Evolutionary conservation across 2,888 invertebrate genomes (phyloP).

Genomic region (Polyploca ridens): DNA sequence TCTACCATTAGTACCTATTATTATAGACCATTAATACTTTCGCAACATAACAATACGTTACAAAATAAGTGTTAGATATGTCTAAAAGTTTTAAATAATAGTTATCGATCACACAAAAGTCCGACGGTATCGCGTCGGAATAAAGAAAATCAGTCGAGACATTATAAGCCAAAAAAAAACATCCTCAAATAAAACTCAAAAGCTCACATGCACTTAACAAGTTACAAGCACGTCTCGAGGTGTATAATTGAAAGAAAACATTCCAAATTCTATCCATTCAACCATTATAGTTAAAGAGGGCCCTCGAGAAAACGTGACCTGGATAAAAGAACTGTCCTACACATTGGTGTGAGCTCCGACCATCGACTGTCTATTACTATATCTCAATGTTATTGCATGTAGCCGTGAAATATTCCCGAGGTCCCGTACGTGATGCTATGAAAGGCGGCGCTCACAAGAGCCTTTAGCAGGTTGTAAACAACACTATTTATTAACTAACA

Average conservation of each 20-base stretch:
- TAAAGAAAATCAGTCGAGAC: background rate
- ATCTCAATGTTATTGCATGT: conserved; percentile 60
- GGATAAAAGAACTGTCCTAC: conserved; percentile 60
- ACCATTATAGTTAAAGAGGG: conserved; percentile 61
- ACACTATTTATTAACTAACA: conserved; percentile 64
- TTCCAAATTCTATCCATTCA: conserved; percentile 62
- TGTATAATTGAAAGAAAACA: conserved; percentile 72
- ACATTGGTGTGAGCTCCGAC: conserved; percentile 49
- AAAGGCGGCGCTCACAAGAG: conserved; percentile 65
- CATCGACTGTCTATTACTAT: conserved; percentile 65
- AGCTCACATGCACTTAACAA: conserved; percentile 40
- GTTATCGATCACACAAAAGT: background rate
- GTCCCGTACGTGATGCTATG: conserved; percentile 71
- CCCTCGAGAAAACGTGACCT: conserved; percentile 79
- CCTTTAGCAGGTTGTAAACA: conserved; percentile 80
- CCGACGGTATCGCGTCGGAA: background rate
- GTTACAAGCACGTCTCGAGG: conserved; percentile 56
- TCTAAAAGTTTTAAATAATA: background rate
- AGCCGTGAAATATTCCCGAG: conserved; percentile 58
- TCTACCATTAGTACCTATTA: too few species aligned
- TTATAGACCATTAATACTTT: too few species aligned
- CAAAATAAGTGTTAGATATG: too few species aligned
- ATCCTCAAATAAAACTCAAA: conserved; percentile 39
- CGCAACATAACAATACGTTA: too few species aligned
- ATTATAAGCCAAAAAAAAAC: conserved; percentile 18